Evolutionary conservation across 2,113 vertebrate species (phyloP), one percentile per base, ranked within the genome.

Genomic region (Xiphias gladius): DNA sequence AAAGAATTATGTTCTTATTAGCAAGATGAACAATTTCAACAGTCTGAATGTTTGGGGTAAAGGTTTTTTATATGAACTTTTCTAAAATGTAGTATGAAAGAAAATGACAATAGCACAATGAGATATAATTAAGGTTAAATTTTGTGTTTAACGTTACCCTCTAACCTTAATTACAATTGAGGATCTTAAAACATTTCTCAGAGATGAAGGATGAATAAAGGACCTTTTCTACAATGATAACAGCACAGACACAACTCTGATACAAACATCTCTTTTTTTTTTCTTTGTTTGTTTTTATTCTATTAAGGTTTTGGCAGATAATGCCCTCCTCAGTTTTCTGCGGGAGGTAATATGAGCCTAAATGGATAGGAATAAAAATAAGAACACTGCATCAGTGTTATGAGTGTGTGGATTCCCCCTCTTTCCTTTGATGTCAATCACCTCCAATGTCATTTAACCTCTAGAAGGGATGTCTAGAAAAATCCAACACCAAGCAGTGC

Each of bases 1-100:
- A 77, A 67, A 86, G 69, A 85, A 81, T 81, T 30, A 79, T 82
- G 70, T 71, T 87, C 83, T 84, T 66, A 65, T 72, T 73, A 80
- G 54, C 28, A 55, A 67, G 48, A 80, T 57, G 70, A 71, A 79
- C 26, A 70, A 9, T 79, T 78, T 69, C 62, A 54, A 32, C n/a
- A 9, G 30, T 17, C 50, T 79, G 52, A 28, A n/a, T 66, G 35
- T 58, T 41, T 20, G 24, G n/a, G 20, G 20, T 64, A 8, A 65
- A 26, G 46, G 24, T 24, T 55, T 28, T 28, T 41, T 35, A 24
- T 61, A 17, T 41, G 68, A 78, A 77, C 13, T 59, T 20, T 13
- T 58, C 58, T 35, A 19, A 32, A 65, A 52, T 41, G 41, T 7
- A 52, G 22, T 37, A 59, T 75, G 26, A 46, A 41, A 48, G 11